phyloP scores from a whole-genome alignment of 2,797 vertebrate genomes.

The Hypotaenidia okinawae region DNA sequence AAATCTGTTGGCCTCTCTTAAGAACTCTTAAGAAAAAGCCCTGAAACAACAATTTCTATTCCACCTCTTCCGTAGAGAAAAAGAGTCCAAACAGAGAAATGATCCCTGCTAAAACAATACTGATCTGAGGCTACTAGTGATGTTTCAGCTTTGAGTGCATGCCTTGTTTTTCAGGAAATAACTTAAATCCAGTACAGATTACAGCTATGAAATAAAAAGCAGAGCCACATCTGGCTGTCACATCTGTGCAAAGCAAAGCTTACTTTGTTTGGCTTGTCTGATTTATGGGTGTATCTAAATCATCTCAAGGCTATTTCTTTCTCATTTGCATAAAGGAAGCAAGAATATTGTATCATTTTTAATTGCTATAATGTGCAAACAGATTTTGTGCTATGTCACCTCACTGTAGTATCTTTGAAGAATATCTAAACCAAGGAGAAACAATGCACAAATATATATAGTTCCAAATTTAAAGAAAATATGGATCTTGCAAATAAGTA shows the following conservation, averaged over 20 bases:
- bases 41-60: background rate
- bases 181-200: constrained; percentile 58
- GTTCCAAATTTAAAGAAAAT: background rate
- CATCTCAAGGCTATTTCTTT: background rate
- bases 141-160: background rate
- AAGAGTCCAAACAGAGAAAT: background rate
- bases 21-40: background rate
- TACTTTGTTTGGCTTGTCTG: constrained; percentile 43
- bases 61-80: background rate
- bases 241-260: constrained; percentile 31
- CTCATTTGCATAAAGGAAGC: constrained; percentile 37
- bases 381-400: background rate
- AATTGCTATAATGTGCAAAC: constrained; percentile 21
- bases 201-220: constrained; percentile 63
- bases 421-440: background rate
- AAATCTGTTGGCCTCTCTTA: background rate
- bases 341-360: background rate
- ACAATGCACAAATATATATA: background rate
- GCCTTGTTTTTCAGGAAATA: constrained; percentile 50
- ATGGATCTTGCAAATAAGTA: background rate
- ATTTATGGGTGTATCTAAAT: constrained; percentile 43
- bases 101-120: constrained; percentile 4
- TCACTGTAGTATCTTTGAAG: background rate
- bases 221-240: constrained; percentile 67
- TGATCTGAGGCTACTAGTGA: background rate